Percentiles rank a stretch among this genome's conserved stretches.
These are phyloP conservation scores for Alloscopus bannaensis DNA, from an alignment of 2,888 invertebrate genomes.

Conservation along the genomic window DNA sequence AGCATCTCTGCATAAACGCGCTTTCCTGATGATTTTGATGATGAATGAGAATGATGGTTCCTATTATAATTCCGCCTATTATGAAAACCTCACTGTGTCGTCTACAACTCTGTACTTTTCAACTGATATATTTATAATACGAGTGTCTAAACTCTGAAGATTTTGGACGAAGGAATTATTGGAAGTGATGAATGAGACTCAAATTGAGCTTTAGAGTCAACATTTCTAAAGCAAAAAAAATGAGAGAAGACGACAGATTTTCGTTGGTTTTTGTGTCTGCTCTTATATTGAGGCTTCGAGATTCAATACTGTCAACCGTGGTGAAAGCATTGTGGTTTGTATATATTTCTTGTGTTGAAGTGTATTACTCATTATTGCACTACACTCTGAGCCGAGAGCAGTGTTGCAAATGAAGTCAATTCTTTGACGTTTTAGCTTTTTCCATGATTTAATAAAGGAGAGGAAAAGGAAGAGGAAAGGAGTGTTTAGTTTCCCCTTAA, in stretches of 20 bases:
- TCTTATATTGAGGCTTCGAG: neutral
- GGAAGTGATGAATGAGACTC: conserved; percentile 56
- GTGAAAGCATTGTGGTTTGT: no score
- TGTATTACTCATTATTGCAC: conserved; percentile 39
- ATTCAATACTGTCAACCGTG: neutral
- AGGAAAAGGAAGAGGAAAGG: conserved; percentile 28
- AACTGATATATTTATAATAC: no score
- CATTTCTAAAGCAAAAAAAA: conserved; percentile 6
- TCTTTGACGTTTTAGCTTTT: conserved; percentile 50
- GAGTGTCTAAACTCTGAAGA: conserved; percentile 2
- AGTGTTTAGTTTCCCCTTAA: conserved; percentile 57
- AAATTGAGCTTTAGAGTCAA: conserved; percentile 59
- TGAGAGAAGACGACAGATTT: conserved; percentile 11
- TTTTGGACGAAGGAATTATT: conserved; percentile 49
- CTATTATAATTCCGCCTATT: conserved; percentile 18
- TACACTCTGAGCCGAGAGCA: conserved; percentile 27
- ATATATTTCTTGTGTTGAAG: neutral
- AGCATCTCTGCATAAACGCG: conserved; percentile 12
- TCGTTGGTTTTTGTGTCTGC: neutral
- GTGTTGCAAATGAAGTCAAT: conserved; percentile 56
- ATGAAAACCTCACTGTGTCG: no score
- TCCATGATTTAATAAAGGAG: conserved; percentile 14
- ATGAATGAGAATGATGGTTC: conserved; percentile 35
- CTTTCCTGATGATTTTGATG: conserved; percentile 27
- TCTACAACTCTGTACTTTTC: no score